Conservation (phyloP, 1,140 invertebrate species). For the Gerris buenoi region DNA sequence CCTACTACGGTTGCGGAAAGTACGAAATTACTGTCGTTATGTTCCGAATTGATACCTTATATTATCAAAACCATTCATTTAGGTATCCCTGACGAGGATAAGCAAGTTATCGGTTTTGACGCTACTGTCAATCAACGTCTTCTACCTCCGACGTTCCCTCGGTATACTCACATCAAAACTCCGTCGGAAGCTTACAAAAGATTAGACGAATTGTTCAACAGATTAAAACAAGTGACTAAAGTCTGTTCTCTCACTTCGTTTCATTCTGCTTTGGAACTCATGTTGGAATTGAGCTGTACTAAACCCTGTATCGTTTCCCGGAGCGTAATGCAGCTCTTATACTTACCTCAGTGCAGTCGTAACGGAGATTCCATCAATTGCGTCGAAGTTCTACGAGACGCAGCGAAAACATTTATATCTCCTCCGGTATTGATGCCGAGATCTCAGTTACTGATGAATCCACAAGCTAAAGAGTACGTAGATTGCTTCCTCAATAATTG, state of each 20-base stretch:
- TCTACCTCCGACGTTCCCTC: conserved; percentile 91
- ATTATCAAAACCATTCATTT: conserved; percentile 59
- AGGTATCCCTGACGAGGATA: conserved; percentile 36
- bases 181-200: conserved; percentile 68
- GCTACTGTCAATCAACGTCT: conserved; percentile 87
- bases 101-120: conserved; percentile 64
- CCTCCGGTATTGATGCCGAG: conserved; percentile 65
- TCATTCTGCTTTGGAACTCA: conserved; percentile 79
- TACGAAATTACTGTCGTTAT: conserved; percentile 51
- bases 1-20: conserved; percentile 38
- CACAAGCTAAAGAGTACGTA: conserved; percentile 67
- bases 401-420: conserved; percentile 69
- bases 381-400: conserved; percentile 68
- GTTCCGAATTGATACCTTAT: conserved; percentile 57
- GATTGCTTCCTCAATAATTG: conserved; percentile 79
- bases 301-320: conserved; percentile 86
- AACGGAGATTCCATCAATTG: conserved; percentile 38
- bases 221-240: conserved; percentile 67
- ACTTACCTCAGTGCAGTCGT: conserved; percentile 40
- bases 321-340: conserved; percentile 74
- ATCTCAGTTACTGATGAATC: conserved; percentile 43
- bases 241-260: conserved; percentile 63
- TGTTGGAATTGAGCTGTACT: conserved; percentile 77
- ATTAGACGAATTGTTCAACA: conserved; percentile 61
- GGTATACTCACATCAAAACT: conserved; percentile 84